A percentile compares a stretch with the other conserved stretches of the same genome.
These are phyloP conservation scores for Metallyticus violacea DNA, from an alignment of 2,888 invertebrate species.

Conservation along the genomic window DNA sequence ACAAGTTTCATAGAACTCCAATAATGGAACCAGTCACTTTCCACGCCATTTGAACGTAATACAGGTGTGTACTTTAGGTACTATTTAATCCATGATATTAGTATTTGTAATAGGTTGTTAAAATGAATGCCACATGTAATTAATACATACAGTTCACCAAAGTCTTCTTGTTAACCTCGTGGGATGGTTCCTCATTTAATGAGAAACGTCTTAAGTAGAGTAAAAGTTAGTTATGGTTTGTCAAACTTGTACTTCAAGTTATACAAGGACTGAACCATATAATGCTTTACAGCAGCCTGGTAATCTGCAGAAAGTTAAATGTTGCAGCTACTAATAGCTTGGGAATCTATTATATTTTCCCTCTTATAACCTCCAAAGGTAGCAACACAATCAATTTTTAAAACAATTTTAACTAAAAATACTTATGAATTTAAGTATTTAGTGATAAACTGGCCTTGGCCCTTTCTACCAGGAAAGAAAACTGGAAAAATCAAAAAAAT, in stretches of 20 bases:
- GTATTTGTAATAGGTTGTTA: constrained; percentile 5
- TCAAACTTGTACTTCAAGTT: not conserved
- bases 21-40: constrained; percentile 7
- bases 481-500: not conserved
- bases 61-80: constrained; percentile 1
- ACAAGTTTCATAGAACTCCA: constrained; percentile 13
- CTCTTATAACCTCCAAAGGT: not conserved
- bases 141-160: not conserved
- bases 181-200: not conserved
- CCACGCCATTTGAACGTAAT: constrained; percentile 14
- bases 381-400: not conserved
- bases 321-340: not conserved
- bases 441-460: not conserved
- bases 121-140: constrained; percentile 8
- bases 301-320: not conserved
- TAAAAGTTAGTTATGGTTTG: not conserved
- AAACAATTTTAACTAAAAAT: not conserved
- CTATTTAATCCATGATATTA: constrained; percentile 2
- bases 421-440: not conserved
- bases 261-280: not conserved
- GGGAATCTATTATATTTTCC: not conserved
- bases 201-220: constrained; percentile 5
- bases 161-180: not conserved
- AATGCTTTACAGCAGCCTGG: not conserved
- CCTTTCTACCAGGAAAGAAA: not conserved